Evolutionary conservation across 1,140 invertebrate genomes (phyloP).

Genomic region (Phenacoccus solenopsis): DNA sequence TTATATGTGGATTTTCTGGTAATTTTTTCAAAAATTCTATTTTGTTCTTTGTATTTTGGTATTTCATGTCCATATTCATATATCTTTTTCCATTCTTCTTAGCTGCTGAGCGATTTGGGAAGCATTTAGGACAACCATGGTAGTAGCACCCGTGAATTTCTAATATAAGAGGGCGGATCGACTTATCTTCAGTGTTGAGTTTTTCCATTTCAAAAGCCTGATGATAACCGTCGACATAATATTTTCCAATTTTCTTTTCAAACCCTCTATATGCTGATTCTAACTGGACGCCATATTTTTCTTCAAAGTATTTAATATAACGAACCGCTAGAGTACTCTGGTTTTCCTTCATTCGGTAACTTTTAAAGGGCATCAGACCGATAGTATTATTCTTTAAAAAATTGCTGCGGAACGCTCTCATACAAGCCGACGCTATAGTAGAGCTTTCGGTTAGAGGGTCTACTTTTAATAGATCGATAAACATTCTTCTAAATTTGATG

Average conservation of each 20-base stretch:
- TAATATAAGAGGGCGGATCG: background rate
- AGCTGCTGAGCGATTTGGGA: background rate
- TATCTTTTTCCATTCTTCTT: too few species aligned
- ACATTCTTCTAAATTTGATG: constrained; percentile 27
- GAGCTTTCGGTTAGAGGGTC: constrained; percentile 20
- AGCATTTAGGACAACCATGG: constrained; percentile 17
- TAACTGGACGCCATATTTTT: background rate
- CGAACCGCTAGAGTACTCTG: constrained; percentile 10
- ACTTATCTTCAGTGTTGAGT: background rate
- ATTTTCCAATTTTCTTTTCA: background rate
- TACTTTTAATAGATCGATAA: constrained; percentile 5
- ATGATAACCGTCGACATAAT: background rate
- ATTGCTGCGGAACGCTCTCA: background rate
- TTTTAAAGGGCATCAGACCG: constrained; percentile 14
- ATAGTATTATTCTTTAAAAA: constrained; percentile 18
- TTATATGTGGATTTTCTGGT: background rate
- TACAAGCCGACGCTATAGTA: constrained; percentile 21
- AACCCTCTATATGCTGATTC: background rate
- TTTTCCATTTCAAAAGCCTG: background rate
- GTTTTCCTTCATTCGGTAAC: constrained; percentile 12
- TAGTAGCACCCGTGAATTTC: constrained; percentile 23
- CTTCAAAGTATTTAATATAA: constrained; percentile 16
- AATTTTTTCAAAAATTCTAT: background rate
- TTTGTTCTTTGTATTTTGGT: background rate
- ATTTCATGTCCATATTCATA: background rate